These are phyloP conservation scores for Gobiocypris rarus DNA, from an alignment of 2,113 vertebrate genomes.

Conservation along the genomic window DNA sequence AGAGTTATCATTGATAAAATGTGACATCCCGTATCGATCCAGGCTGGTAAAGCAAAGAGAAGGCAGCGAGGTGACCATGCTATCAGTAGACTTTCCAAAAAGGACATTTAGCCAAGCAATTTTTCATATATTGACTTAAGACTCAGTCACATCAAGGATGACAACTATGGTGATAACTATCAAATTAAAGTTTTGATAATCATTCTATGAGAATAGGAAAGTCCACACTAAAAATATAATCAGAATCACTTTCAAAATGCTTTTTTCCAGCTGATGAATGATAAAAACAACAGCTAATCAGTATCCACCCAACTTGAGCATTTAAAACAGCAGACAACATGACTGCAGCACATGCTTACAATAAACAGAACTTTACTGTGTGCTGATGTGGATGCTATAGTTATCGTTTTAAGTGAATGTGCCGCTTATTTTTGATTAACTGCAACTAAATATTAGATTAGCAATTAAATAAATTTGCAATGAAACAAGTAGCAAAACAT, in stretches of 20 bases:
- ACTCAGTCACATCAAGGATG: not conserved
- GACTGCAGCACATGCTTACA: no score
- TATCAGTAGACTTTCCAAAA: not conserved
- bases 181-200: not conserved
- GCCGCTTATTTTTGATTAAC: not conserved
- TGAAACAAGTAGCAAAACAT: not conserved
- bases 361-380: no score
- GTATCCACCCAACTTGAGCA: no score
- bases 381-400: no score
- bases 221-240: not conserved
- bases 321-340: no score
- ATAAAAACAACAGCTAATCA: no score
- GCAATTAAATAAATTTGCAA: not conserved
- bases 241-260: not conserved
- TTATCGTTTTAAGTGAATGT: no score
- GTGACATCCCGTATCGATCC: not conserved
- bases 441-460: not conserved
- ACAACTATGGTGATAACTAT: not conserved
- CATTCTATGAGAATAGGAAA: not conserved
- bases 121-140: not conserved
- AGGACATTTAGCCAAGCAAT: not conserved
- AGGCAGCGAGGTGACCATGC: not conserved
- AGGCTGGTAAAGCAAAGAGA: not conserved
- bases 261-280: no score
- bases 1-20: not conserved